Base-by-base conservation (phyloP, 2,888 invertebrate genomes). In the Lasioglossum pauxillum region DNA sequence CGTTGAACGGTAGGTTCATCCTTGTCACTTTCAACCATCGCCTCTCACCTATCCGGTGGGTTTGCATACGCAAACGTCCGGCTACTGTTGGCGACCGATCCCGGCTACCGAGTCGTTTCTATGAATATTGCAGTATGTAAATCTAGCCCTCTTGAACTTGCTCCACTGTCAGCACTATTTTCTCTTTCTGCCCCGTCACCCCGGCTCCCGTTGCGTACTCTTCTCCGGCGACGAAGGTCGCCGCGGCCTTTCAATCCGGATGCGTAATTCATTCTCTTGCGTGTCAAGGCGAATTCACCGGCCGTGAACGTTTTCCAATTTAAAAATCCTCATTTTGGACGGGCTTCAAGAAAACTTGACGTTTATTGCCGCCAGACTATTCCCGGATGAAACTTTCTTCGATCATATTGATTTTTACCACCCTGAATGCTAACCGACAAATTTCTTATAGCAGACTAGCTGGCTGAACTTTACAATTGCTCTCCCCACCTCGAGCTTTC, bases 111-210 rank as follows among this genome's bases (percentile, higher is more conserved):
- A 46, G 72, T 19, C 71, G 83, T 84, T 83, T 75, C 81, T 89
- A 93, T 93, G 91, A 93, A 93, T 93, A 93, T 93, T 93, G 87
- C 91, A 92, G 87, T 90, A 93, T 93, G 92, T 87, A 93, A 92
- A 93, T 93, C 84, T 79, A 80, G 85, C 83, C 88, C 88, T 83
- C 86, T 89, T 90, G 91, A 93, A 93, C 91, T 92, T 90, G 92
- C 86, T 85, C 86, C 57, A 77, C 69, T 82, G 86, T 84, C 84
- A 71, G 64, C 84, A 31, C 60, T 87, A 83, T 86, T 82, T 78
- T 78, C 80, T 76, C 75, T 57, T 74, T 67, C 16, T 75, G 76
- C 64, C n/a, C 69, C 49, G 71, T 78, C 82, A 19, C 78, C 77
- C 69, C 69, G 67, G n/a, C 41, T 38, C 53, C 35, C 16, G 69